A percentile compares a stretch with the other conserved stretches of the same genome.
phyloP scores from a whole-genome alignment of 2,113 vertebrate genomes.

The Ammodytes marinus region DNA sequence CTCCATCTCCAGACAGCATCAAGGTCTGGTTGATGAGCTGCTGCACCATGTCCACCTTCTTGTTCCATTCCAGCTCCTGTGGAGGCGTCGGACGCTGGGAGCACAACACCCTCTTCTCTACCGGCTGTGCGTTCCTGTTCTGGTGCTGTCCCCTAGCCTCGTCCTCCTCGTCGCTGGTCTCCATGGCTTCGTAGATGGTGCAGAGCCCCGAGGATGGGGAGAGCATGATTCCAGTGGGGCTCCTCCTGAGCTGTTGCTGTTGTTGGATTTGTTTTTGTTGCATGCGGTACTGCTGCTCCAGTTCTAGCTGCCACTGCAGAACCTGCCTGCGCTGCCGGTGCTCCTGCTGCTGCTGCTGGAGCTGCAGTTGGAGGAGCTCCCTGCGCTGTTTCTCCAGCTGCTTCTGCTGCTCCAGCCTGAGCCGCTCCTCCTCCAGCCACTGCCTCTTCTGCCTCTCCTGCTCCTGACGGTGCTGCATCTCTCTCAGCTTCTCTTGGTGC shows the following conservation, averaged over 20 bases:
- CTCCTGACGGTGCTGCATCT: constrained; percentile 68
- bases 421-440: constrained; percentile 77
- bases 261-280: constrained; percentile 77
- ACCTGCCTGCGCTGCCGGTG: constrained; percentile 73
- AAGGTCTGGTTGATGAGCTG: constrained; percentile 91
- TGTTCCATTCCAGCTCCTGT: constrained; percentile 82
- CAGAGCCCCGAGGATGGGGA: constrained; percentile 82
- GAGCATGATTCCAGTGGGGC: constrained; percentile 64
- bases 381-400: constrained; percentile 78
- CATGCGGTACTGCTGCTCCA: constrained; percentile 77
- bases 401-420: constrained; percentile 76
- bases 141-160: constrained; percentile 43
- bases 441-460: constrained; percentile 74
- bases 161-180: constrained; percentile 84
- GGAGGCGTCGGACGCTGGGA: constrained; percentile 72
- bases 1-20: constrained; percentile 83
- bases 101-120: not conserved
- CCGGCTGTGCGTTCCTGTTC: constrained; percentile 32
- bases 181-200: constrained; percentile 88
- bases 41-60: constrained; percentile 89
- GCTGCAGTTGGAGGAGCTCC: constrained; percentile 78
- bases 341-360: constrained; percentile 79
- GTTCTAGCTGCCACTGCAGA: constrained; percentile 76
- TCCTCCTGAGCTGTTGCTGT: constrained; percentile 75
- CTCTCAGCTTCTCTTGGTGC: constrained; percentile 69